Conservation (phyloP, 2,888 invertebrate genomes). For the Neoascia interrupta region DNA sequence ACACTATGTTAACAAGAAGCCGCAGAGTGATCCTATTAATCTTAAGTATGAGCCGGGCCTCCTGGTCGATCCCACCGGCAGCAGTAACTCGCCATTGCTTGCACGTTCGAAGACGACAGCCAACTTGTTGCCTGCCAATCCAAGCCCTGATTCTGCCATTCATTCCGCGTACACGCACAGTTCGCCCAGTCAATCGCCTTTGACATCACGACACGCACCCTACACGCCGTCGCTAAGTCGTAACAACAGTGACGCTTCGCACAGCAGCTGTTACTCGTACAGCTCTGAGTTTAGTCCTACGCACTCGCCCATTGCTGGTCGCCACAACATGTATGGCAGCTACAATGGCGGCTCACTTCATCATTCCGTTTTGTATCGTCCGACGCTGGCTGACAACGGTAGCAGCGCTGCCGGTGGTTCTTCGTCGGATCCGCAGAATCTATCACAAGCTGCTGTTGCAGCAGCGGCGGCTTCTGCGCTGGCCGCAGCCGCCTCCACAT, state of each 20-base stretch:
- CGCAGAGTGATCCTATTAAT: constrained; percentile 78
- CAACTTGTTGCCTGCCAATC: constrained; percentile 86
- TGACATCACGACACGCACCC: constrained; percentile 89
- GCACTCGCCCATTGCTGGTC: constrained; percentile 91
- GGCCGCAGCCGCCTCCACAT: constrained; percentile 62
- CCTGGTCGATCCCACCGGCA: constrained; percentile 70
- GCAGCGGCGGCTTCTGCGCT: constrained; percentile 64
- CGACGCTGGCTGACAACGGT: constrained; percentile 75
- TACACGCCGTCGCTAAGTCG: constrained; percentile 91
- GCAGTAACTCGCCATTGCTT: constrained; percentile 84
- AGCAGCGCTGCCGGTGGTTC: constrained; percentile 68
- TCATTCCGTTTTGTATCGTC: constrained; percentile 82
- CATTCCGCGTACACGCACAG: constrained; percentile 91
- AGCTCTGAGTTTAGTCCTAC: constrained; percentile 91
- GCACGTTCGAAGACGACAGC: constrained; percentile 83
- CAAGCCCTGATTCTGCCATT: constrained; percentile 93
- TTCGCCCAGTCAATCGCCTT: constrained; percentile 92
- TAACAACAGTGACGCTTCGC: constrained; percentile 94
- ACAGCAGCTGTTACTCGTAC: constrained; percentile 93
- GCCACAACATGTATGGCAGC: constrained; percentile 79
- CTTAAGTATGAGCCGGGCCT: constrained; percentile 77
- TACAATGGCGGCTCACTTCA: constrained; percentile 78
- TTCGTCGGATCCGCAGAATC: constrained; percentile 66
- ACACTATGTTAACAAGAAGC: constrained; percentile 59
- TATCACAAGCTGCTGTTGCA: constrained; percentile 75